Conservation (phyloP, 2,113 vertebrate genomes). For the Tupaia chinensis region DNA sequence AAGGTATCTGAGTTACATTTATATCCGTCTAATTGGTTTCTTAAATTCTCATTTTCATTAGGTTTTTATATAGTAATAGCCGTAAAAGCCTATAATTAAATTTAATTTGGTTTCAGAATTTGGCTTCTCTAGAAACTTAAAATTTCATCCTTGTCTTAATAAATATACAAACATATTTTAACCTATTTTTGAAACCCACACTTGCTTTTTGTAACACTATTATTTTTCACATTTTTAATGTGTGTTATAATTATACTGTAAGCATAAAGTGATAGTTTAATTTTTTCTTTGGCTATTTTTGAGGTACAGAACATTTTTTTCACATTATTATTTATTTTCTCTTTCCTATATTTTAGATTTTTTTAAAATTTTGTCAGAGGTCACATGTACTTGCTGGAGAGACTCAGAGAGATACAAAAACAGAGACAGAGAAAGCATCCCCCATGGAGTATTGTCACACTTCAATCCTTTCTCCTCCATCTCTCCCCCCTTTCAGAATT, state of each 20-base stretch:
- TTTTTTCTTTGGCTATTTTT: conserved; percentile 2
- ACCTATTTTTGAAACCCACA: not conserved
- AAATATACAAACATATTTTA: not conserved
- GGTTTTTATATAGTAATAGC: conserved; percentile 12
- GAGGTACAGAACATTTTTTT: not conserved
- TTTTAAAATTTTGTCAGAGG: no score
- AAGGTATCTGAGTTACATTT: not conserved
- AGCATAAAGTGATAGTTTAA: not conserved
- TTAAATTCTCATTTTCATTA: not conserved
- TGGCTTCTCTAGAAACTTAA: not conserved
- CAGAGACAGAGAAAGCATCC: no score
- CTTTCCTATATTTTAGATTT: not conserved
- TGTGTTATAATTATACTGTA: not conserved
- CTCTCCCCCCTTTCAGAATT: no score
- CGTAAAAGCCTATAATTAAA: not conserved
- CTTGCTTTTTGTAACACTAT: not conserved
- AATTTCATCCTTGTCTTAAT: not conserved
- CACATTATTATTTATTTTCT: not conserved
- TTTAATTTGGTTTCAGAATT: not conserved
- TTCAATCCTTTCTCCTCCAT: no score
- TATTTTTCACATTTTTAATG: not conserved
- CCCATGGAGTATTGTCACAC: no score
- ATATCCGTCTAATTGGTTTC: not conserved
- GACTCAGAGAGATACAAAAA: no score
- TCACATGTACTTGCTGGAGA: no score